These are phyloP conservation scores for Ephialtes manifestator DNA, from an alignment of 2,888 invertebrate genomes.

Conservation along the genomic window DNA sequence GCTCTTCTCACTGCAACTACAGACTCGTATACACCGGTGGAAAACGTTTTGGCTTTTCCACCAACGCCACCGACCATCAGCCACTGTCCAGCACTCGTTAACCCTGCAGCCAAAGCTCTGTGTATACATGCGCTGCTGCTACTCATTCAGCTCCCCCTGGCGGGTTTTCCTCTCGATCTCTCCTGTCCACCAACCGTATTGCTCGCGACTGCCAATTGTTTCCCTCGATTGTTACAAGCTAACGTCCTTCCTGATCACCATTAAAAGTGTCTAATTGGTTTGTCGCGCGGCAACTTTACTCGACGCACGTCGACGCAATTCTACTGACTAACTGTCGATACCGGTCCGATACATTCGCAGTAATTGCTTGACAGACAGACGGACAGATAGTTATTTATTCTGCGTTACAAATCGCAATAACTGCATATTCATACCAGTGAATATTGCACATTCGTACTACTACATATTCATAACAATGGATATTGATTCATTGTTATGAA, in stretches of 20 bases:
- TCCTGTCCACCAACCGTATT: slow-evolving; percentile 20
- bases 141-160: slow-evolving; percentile 42
- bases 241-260: slow-evolving; percentile 69
- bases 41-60: slow-evolving; percentile 63
- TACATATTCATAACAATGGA: too few species aligned
- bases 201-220: slow-evolving; percentile 73
- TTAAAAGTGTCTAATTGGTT: slow-evolving; percentile 79
- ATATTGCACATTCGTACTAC: too few species aligned
- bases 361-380: neutral
- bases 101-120: slow-evolving; percentile 42
- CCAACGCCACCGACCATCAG: slow-evolving; percentile 49
- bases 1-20: slow-evolving; percentile 59
- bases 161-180: slow-evolving; percentile 14
- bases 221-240: slow-evolving; percentile 77
- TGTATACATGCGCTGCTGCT: slow-evolving; percentile 5
- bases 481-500: too few species aligned
- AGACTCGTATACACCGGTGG: slow-evolving; percentile 38
- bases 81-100: slow-evolving; percentile 66
- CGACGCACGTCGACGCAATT: slow-evolving; percentile 21
- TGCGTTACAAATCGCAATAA: neutral
- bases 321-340: neutral
- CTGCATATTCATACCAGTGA: neutral
- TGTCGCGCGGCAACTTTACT: slow-evolving; percentile 71
- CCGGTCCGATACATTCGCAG: neutral
- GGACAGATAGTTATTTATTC: neutral